Base-by-base conservation (phyloP, 1,140 invertebrate genomes). In the Leptopilina clavipes region DNA sequence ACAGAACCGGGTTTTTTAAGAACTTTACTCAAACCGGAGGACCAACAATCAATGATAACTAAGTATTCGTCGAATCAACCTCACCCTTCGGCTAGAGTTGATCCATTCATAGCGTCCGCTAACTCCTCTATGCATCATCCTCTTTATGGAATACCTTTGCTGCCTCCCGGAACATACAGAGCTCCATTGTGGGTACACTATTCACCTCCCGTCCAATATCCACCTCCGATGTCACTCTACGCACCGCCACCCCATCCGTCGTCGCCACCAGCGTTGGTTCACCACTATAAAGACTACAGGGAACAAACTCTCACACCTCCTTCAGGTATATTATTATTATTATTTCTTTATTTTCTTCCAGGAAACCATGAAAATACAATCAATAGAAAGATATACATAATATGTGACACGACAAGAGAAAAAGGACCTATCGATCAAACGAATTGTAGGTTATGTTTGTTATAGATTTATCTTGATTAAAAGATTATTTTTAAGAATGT, bases 161-260 rank as follows among this genome's bases (percentile, higher is more conserved):
- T 91, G 65, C 88, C 90, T 9, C 88, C 89, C 44, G 86, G 86
- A 52, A 90, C 91, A 3, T 92, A 92, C 77, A 87, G 92, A 71
- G 87, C 89, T 73, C 90, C 92, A 31, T 75, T 92, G 73, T 92
- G 91, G 91, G 89, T 91, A 89, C 91, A 92, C 75, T 92, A 92
- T 80, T 91, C 89, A 65, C 87, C 90, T 70, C 90, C 91, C 72
- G 89, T 91, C 73, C 89, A 91, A 83, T 91, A 90, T 76, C 84
- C 89, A 73, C 88, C 89, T 19, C 87, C 89, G 71, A 84, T 90
- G 81, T 86, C 86, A 73, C 87, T 89, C 22, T 91, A 89, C 40
- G 86, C 89, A 59, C 86, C 86, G 56, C 85, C 89, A 40, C 82
- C 87, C 80, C 88, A 87, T 77, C 85, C 89, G 17, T 82, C 87